phyloP scores from a whole-genome alignment of 2,888 invertebrate genomes.

The Noctua pronuba region DNA sequence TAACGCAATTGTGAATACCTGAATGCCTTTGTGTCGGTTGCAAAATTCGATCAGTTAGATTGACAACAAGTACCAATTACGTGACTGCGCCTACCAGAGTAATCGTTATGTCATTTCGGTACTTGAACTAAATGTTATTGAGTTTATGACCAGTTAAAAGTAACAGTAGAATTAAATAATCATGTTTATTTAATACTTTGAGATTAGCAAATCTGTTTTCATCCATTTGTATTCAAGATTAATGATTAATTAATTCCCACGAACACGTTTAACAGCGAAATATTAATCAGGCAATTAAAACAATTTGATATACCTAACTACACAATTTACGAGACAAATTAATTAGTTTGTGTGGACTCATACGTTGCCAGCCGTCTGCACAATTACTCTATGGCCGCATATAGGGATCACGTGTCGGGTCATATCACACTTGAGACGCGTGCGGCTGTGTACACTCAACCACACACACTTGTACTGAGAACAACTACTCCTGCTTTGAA shows the following conservation, averaged over 20 bases:
- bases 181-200: conserved; percentile 14
- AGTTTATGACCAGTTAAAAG: conserved; percentile 19
- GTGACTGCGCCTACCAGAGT: conserved; percentile 37
- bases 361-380: conserved; percentile 56
- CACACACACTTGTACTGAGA: neutral
- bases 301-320: conserved; percentile 20
- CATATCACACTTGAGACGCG: conserved; percentile 77
- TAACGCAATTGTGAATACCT: conserved; percentile 59
- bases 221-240: neutral
- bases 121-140: conserved; percentile 2
- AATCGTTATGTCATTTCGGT: conserved; percentile 49
- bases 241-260: neutral
- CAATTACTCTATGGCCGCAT: conserved; percentile 70
- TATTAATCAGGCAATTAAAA: conserved; percentile 29
- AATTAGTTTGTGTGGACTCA: conserved; percentile 42
- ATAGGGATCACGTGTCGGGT: conserved; percentile 74
- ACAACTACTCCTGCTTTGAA: conserved; percentile 25
- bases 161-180: conserved; percentile 19
- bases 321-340: conserved; percentile 28
- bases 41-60: conserved; percentile 54
- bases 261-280: conserved; percentile 2
- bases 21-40: conserved; percentile 60
- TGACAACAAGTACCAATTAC: conserved; percentile 52
- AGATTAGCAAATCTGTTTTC: neutral
- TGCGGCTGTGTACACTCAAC: conserved; percentile 63